Evolutionary conservation across 2,888 invertebrate genomes (phyloP).

Genomic region (Eupithecia centaureata): DNA sequence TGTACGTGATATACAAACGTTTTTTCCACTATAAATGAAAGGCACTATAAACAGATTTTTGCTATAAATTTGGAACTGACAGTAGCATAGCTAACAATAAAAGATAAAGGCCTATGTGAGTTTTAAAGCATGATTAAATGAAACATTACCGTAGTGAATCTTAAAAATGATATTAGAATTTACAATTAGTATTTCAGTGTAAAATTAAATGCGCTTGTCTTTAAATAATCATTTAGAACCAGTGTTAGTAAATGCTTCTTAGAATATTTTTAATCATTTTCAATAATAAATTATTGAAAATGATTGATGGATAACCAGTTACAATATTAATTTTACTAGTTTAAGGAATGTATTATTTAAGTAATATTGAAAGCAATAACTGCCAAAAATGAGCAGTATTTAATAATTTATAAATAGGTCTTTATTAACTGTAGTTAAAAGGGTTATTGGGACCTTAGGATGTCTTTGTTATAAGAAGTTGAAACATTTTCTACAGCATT

Average conservation of each 20-base stretch:
- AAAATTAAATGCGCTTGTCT: neutral
- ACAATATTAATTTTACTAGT: neutral
- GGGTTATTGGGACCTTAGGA: neutral
- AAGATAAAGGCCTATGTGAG: too few relatives aligned
- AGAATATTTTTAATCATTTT: constrained; percentile 47
- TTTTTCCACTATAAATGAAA: too few relatives aligned
- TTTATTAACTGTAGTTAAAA: neutral
- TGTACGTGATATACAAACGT: too few relatives aligned
- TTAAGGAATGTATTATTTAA: neutral
- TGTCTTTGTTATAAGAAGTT: neutral
- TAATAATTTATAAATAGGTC: neutral
- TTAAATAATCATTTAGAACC: constrained; percentile 1
- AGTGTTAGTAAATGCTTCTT: neutral
- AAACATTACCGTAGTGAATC: too few relatives aligned
- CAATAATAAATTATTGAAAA: constrained; percentile 46
- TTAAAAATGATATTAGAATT: neutral
- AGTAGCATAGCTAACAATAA: too few relatives aligned
- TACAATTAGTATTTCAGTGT: neutral
- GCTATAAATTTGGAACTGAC: too few relatives aligned
- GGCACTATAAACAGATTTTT: too few relatives aligned
- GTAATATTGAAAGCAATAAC: constrained; percentile 7
- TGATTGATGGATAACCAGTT: constrained; percentile 45
- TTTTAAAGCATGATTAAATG: too few relatives aligned
- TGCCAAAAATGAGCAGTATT: constrained; percentile 8
- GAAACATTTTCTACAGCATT: neutral